These are phyloP conservation scores for Crenuchus spilurus DNA, from an alignment of 2,797 vertebrate species.

Conservation along the genomic window DNA sequence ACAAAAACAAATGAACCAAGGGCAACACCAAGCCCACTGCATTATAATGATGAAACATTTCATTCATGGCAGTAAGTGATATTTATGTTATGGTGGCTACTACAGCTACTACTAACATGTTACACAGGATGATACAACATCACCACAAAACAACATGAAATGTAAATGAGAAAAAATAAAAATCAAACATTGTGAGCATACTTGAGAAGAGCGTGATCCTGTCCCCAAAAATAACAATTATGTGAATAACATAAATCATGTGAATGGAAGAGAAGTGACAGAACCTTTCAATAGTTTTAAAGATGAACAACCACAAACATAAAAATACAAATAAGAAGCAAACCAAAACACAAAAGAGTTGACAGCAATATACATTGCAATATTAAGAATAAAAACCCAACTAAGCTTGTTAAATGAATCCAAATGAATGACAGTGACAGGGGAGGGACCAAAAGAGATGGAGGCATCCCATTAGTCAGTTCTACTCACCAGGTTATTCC, in stretches of 20 bases:
- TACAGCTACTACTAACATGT: neutral
- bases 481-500: conserved; percentile 98
- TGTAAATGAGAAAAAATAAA: neutral
- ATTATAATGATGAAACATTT: neutral
- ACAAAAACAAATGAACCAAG: conserved; percentile 18
- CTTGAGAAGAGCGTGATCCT: neutral
- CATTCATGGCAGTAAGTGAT: neutral
- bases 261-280: conserved; percentile 20
- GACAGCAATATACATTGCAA: neutral
- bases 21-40: neutral
- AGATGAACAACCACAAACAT: neutral
- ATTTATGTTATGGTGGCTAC: neutral
- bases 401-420: conserved; percentile 49
- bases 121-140: neutral
- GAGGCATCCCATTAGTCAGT: conserved; percentile 65
- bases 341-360: neutral
- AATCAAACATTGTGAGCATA: neutral
- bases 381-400: conserved; percentile 31
- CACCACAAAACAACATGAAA: conserved; percentile 8
- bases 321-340: neutral
- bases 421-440: conserved; percentile 35
- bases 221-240: conserved; percentile 4
- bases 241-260: conserved; percentile 34
- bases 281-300: too few species aligned
- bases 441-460: conserved; percentile 47